Percentiles rank a stretch among this genome's conserved stretches.
These are phyloP conservation scores for Selenia dentaria DNA, from an alignment of 2,888 invertebrate species.

Conservation along the genomic window DNA sequence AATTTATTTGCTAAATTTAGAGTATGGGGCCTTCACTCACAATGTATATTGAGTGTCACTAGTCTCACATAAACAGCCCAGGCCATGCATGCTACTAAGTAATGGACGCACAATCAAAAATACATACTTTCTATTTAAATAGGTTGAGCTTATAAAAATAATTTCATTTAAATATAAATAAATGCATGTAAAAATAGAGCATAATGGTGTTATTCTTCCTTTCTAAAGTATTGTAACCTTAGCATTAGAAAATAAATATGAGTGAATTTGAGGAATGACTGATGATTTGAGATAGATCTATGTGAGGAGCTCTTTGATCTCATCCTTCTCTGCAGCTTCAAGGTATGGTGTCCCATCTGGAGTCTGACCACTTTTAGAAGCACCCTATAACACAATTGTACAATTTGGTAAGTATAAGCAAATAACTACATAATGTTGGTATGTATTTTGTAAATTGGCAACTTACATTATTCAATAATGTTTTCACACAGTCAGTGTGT, in stretches of 20 bases:
- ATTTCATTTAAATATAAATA: constrained; percentile 75
- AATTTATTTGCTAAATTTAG: constrained; percentile 72
- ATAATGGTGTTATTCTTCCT: constrained; percentile 53
- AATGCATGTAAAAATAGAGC: constrained; percentile 80
- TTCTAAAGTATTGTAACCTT: constrained; percentile 55
- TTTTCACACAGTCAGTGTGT: constrained; percentile 95
- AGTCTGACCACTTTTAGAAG: constrained; percentile 91
- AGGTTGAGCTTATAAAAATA: constrained; percentile 79
- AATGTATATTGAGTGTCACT: constrained; percentile 23
- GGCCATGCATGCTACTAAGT: constrained; percentile 59
- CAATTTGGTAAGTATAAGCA: background rate
- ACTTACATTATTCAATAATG: constrained; percentile 93
- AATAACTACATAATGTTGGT: background rate
- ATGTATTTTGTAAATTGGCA: too few species aligned
- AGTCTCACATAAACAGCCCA: constrained; percentile 36
- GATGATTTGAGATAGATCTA: constrained; percentile 44
- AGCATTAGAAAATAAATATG: constrained; percentile 64
- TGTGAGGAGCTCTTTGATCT: constrained; percentile 91
- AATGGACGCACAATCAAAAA: constrained; percentile 72
- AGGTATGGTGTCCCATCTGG: constrained; percentile 95
- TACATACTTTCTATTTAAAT: constrained; percentile 55
- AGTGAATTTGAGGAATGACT: constrained; percentile 46
- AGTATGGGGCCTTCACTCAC: constrained; percentile 60
- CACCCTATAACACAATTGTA: constrained; percentile 85
- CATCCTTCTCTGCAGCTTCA: constrained; percentile 95